Base-by-base conservation (phyloP, 1,140 invertebrate genomes). In the Lepidurus packardi region DNA sequence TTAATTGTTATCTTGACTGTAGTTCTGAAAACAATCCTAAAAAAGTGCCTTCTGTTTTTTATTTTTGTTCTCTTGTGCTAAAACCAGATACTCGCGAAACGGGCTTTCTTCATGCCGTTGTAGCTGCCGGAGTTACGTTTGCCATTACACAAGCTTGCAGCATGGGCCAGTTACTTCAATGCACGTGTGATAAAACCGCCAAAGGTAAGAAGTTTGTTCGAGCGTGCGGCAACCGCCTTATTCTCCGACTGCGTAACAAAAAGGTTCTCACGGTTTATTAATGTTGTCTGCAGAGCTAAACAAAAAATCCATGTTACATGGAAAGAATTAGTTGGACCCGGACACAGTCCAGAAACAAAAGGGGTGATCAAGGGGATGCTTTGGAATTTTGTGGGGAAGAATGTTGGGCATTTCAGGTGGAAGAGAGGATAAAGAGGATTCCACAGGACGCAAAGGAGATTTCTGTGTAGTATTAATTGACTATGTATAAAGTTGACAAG, bases 21-120 rank as follows among this genome's bases (percentile, higher is more conserved):
- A 21, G 8, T 65, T 11, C 9, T 16, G 21, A n/a, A n/a, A 13
- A 21, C 13, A 11, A 11, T 65, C 13, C 53, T 65, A 65, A 65
- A 16, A 16, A n/a, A n/a, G 16, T 7, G 13, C 9, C 34, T 34
- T 65, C n/a, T 65, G 3, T 6, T 65, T n/a, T n/a, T 1, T 65
- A 65, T 16, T 65, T 65, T 21, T 13, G 53, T 16, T 11, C 21
- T 65, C 16, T 65, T 65, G 53, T 34, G 34, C 4, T 8, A n/a
- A 65, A 7, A 16, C 13, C 88, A 98, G 95, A 96, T 86, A 96
- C 94, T 13, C 88, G 94, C 81, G 95, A 98, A 85, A 94, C 94
- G 53, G 93, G 92, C 25, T 98, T 97, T 85, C 92, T 96, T 79
- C 94, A 97, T 85, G 94, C 95, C n/a, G 93, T 98, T 81, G 93